Conservation (phyloP, 92 coral and sea anemone species). For the Palythoa caribaeorum region DNA sequence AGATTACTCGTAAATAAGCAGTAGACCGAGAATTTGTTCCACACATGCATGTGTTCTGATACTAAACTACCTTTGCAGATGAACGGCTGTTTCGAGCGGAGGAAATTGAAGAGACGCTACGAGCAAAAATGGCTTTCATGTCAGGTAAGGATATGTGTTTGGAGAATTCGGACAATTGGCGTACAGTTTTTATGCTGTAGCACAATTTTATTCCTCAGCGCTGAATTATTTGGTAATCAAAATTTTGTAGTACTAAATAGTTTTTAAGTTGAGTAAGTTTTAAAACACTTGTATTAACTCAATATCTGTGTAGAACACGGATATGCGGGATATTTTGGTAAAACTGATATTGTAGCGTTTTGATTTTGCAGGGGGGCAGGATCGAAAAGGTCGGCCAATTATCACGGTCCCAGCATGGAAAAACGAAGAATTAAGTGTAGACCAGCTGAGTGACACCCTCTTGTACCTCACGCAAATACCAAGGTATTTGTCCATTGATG, state of each 20-base stretch:
- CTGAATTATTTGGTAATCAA: not conserved
- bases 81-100: constrained; percentile 73
- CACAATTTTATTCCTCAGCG: not conserved
- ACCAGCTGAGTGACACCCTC: constrained; percentile 82
- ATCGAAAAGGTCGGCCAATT: constrained; percentile 89
- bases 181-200: too few species aligned
- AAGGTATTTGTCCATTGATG: constrained; percentile 67
- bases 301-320: not conserved
- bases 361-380: constrained; percentile 76
- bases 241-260: not conserved
- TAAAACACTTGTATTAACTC: not conserved
- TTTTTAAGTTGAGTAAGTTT: not conserved
- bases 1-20: constrained; percentile 7
- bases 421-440: constrained; percentile 74
- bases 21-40: constrained; percentile 28
- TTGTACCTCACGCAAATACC: constrained; percentile 84
- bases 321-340: not conserved
- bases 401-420: constrained; percentile 83
- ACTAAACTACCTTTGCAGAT: constrained; percentile 36
- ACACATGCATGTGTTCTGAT: not conserved
- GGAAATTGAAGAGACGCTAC: constrained; percentile 74
- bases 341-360: not conserved
- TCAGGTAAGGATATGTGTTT: constrained; percentile 62
- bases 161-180: not conserved
- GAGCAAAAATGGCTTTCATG: constrained; percentile 76